Evolutionary conservation across 2,888 invertebrate species (phyloP), one percentile per base, ranked within the genome.

Genomic region (Dione vanillae): DNA sequence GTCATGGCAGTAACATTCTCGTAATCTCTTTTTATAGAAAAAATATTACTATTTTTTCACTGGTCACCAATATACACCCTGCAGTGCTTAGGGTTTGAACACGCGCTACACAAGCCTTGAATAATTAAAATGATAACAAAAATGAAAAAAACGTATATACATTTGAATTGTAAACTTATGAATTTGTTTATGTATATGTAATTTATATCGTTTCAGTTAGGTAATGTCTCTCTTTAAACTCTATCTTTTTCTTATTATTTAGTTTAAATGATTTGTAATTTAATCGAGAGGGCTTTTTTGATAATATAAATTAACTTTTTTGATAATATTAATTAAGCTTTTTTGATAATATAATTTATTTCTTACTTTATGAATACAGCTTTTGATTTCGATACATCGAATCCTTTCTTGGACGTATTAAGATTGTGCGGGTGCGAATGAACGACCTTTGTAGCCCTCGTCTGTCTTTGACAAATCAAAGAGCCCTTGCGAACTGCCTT

Each of bases 381-480:
- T 73, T 81, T 76, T 77, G 49, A 61, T 68, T 78, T 78, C 85
- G 82, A 82, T 83, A 84, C 79, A 82, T 79, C 83, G 87, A 89
- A 89, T 90, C 89, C 89, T 89, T 90, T 87, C 79, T 40, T 51
- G 79, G 78, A 83, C 78, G 81, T 78, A 81, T 83, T 80, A 82
- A 83, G 78, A 81, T 78, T 78, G 77, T 78, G 76, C 76, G 83
- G 83, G 81, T 78, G 78, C 19, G 54, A 45, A 78, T 78, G 78
- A 80, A 40, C 79, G 83, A 82, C 83, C 86, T 87, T 85, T 86
- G 88, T 83, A 81, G 80, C 87, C 85, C 84, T 83, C 81, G 80
- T 66, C 90, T 92, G 92, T 78, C 80, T 76, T 82, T 91, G 92
- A 92, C 92, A 91, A 84, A 85, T 83, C 82, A 81, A 85, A 83